phyloP scores from a whole-genome alignment of 2,797 vertebrate species.

The Eptatretus atami region DNA sequence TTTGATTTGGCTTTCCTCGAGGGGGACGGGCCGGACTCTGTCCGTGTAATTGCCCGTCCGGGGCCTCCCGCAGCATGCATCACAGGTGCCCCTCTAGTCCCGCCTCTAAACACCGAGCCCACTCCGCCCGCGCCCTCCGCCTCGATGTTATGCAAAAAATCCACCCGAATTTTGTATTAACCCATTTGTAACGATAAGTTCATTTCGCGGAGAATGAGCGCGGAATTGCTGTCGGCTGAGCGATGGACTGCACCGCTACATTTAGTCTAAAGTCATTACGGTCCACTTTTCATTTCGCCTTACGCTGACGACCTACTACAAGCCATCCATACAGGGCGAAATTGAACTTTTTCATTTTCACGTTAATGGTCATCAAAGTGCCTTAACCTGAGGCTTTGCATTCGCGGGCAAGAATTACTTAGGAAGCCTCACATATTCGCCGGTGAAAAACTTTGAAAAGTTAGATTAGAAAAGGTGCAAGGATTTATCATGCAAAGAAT shows the following conservation, averaged over 20 bases:
- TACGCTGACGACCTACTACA: too few species aligned
- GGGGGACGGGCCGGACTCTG: background rate
- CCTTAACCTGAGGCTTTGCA: constrained; percentile 1
- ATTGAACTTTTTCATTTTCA: constrained; percentile 3
- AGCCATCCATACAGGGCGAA: too few species aligned
- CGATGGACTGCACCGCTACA: background rate
- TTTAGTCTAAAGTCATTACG: constrained; percentile 6
- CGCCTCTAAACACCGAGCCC: too few species aligned
- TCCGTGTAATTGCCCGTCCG: background rate
- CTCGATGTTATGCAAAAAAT: too few species aligned
- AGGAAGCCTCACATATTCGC: background rate
- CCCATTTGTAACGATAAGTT: constrained; percentile 6
- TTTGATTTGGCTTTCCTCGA: constrained; percentile 2
- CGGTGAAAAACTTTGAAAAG: constrained; percentile 2
- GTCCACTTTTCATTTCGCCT: constrained; percentile 4
- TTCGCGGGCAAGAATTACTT: constrained; percentile 3
- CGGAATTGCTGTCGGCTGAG: constrained; percentile 6
- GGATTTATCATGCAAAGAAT: background rate
- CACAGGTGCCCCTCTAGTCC: too few species aligned
- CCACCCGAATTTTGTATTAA: constrained; percentile 1
- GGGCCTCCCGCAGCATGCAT: too few species aligned
- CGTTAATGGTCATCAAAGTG: background rate
- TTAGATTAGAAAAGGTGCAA: constrained; percentile 3
- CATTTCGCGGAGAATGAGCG: constrained; percentile 3
- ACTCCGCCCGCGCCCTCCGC: too few species aligned